Conservation (phyloP, 1,140 invertebrate genomes). For the Chymomyza costata region DNA sequence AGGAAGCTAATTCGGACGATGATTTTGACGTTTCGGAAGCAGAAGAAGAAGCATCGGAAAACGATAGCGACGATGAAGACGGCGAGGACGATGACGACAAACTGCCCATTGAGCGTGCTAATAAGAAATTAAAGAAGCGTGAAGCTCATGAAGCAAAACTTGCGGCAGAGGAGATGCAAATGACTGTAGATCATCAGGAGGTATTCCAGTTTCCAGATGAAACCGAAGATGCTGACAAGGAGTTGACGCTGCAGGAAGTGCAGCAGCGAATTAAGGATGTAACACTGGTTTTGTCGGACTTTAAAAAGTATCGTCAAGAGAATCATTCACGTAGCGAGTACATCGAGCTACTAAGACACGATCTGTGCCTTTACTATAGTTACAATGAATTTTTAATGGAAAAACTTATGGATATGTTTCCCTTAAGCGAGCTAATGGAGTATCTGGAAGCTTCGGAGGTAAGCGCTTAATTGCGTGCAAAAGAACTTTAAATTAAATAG, state of each 20-base stretch:
- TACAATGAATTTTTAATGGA: slow-evolving; percentile 98
- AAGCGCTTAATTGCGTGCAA: slow-evolving; percentile 4
- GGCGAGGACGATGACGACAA: slow-evolving; percentile 79
- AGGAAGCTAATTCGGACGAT: slow-evolving; percentile 64
- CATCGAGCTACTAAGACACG: slow-evolving; percentile 84
- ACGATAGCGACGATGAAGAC: slow-evolving; percentile 68
- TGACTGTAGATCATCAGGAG: slow-evolving; percentile 85
- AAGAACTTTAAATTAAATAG: not conserved
- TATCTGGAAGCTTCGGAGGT: slow-evolving; percentile 97
- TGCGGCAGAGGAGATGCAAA: slow-evolving; percentile 87
- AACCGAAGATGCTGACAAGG: slow-evolving; percentile 83
- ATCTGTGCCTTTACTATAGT: slow-evolving; percentile 96
- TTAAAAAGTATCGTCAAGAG: slow-evolving; percentile 86
- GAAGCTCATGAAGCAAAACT: slow-evolving; percentile 82
- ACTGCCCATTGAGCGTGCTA: slow-evolving; percentile 90
- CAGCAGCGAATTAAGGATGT: slow-evolving; percentile 95
- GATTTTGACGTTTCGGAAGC: slow-evolving; percentile 50
- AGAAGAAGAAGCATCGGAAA: slow-evolving; percentile 46
- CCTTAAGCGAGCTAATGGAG: slow-evolving; percentile 91
- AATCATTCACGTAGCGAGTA: slow-evolving; percentile 89
- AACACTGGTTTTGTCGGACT: slow-evolving; percentile 91
- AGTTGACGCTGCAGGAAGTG: slow-evolving; percentile 87
- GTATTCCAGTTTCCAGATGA: slow-evolving; percentile 85
- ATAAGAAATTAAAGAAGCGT: slow-evolving; percentile 87
- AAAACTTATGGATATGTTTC: slow-evolving; percentile 95